phyloP scores from a whole-genome alignment of 2,888 invertebrate genomes.

The Acleris literana region DNA sequence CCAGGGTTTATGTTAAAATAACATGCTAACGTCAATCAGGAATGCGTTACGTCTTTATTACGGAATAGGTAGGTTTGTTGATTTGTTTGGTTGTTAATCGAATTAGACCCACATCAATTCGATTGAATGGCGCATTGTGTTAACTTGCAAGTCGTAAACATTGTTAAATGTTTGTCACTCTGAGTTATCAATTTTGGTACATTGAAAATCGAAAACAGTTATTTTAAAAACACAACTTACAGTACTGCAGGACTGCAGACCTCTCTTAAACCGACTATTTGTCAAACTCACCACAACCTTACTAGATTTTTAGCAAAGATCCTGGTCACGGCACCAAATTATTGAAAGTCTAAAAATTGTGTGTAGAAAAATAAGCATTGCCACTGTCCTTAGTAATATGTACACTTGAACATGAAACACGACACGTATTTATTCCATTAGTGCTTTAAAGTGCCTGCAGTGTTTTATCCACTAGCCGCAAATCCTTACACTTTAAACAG shows the following conservation, averaged over 20 bases:
- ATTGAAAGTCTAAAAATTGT: too few species aligned
- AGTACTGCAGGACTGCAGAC: too few species aligned
- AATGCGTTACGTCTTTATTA: slow-evolving; percentile 34
- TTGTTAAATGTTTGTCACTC: too few species aligned
- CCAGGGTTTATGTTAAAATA: slow-evolving; percentile 31
- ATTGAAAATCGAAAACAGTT: not conserved
- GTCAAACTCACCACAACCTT: not conserved
- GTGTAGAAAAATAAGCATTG: too few species aligned
- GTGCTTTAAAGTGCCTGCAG: not conserved
- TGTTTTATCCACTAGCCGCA: not conserved
- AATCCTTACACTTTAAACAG: slow-evolving; percentile 11
- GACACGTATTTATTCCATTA: slow-evolving; percentile 10
- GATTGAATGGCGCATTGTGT: slow-evolving; percentile 6
- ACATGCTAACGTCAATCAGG: slow-evolving; percentile 23
- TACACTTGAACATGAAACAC: not conserved
- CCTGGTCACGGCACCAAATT: slow-evolving; percentile 10
- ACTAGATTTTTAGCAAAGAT: not conserved
- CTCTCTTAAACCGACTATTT: too few species aligned
- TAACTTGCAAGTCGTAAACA: slow-evolving; percentile 6
- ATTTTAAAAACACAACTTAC: not conserved
- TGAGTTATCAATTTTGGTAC: not conserved
- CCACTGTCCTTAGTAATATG: too few species aligned
- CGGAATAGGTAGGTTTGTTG: slow-evolving; percentile 16
- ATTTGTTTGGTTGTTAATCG: slow-evolving; percentile 24
- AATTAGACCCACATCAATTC: slow-evolving; percentile 11